Base-by-base conservation (phyloP, 2,797 vertebrate species). In the Coluber constrictor region DNA sequence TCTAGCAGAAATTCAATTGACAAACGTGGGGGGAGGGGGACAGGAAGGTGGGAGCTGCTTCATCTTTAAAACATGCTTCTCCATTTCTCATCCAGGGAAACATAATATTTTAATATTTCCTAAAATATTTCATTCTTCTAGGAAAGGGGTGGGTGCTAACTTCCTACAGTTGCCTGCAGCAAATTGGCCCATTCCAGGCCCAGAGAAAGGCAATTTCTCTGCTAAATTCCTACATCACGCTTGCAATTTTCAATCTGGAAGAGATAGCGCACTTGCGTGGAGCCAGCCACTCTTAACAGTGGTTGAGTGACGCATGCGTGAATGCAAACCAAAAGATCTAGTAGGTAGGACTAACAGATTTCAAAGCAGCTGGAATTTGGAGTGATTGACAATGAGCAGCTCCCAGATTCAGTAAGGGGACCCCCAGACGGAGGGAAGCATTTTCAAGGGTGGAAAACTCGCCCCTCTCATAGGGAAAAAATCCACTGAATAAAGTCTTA, bases 401-500 rank as follows among this genome's bases (percentile, higher is more conserved):
- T 32, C 66, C 6, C n/a, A 70, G 70, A 74, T 74, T 37, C 70
- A 37, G 7, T 37, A 9, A 37, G 32, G 32, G 16, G 32, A 37
- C 16, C 70, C 29, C n/a, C 70, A 37, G n/a, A 32, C 2, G 18
- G 70, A 7, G 32, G 16, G 13, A 3, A 74, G 16, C 16, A 74
- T 74, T 74, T 74, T 74, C 66, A 32, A 74, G 66, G 32, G 15
- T 8, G 18, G n/a, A 70, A 32, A 74, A 54, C 51, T 27, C 51
- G 0, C 7, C 47, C 51, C 51, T 3, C 86, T 0, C 23, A n/a
- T n/a, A 29, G 6, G 86, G 51, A 8, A 55, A 25, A 3, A 25
- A 55, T 29, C 47, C 27, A 56, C 87, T 32, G 29, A 1, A 93
- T 94, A 95, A 90, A 94, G 92, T 7, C 79, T 83, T 43, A 0